Evolutionary conservation across 2,113 vertebrate species (phyloP).

Genomic region (Gadus chalcogrammus): DNA sequence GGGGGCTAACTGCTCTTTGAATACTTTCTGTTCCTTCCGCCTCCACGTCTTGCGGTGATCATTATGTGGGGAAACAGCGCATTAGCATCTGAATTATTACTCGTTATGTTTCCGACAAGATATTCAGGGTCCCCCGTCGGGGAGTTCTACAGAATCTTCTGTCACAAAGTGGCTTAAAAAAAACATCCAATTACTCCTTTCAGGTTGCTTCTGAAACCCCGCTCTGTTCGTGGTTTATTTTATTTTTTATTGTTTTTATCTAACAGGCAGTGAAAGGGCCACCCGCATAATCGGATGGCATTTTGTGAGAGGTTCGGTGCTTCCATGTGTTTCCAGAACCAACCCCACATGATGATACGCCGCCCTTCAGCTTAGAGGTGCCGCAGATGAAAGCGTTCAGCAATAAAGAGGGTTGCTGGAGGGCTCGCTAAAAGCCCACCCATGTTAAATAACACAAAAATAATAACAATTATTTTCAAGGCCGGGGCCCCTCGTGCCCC

Average conservation of each 20-base stretch:
- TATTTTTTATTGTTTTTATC: background rate
- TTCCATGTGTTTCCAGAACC: background rate
- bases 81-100: constrained; percentile 24
- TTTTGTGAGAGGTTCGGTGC: background rate
- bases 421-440: background rate
- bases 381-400: background rate
- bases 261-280: background rate
- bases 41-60: background rate
- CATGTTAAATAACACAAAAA: background rate
- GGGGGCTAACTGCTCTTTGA: too few species aligned
- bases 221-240: background rate
- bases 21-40: background rate
- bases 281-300: background rate
- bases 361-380: background rate
- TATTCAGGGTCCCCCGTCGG: background rate
- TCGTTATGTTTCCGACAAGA: constrained; percentile 18
- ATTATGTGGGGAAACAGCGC: constrained; percentile 4
- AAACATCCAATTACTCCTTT: background rate
- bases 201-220: background rate
- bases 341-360: background rate
- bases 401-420: background rate
- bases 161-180: background rate
- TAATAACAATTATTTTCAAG: too few species aligned
- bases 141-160: constrained; percentile 5
- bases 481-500: too few species aligned